Evolutionary conservation across 2,888 invertebrate genomes (phyloP).

Genomic region (Caenorhabditis becei): DNA sequence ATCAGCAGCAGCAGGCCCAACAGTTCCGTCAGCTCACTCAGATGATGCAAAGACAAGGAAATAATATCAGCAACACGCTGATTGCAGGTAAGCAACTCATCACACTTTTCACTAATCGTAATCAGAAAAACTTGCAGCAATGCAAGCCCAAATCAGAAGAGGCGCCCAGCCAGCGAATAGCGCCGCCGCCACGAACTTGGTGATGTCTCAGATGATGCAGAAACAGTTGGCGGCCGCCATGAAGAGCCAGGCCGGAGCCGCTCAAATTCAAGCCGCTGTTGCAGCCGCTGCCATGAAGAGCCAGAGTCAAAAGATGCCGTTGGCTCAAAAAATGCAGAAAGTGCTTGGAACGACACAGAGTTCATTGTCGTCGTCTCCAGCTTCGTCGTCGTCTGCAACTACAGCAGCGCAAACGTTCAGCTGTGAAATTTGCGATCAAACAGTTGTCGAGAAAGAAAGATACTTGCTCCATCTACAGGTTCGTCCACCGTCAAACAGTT

Average conservation of each 20-base stretch:
- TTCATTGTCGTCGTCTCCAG: neutral
- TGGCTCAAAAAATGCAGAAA: conserved; percentile 6
- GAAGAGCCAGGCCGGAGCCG: neutral
- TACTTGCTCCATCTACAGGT: conserved; percentile 75
- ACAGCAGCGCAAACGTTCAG: neutral
- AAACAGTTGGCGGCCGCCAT: conserved; percentile 24
- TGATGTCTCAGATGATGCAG: conserved; percentile 17
- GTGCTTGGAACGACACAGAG: neutral
- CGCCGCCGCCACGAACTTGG: too few species aligned
- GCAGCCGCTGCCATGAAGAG: conserved; percentile 12
- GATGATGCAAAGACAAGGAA: conserved; percentile 49
- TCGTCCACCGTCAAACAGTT: neutral
- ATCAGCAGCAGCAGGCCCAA: conserved; percentile 25
- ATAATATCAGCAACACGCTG: conserved; percentile 45
- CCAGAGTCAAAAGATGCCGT: conserved; percentile 10
- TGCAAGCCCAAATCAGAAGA: conserved; percentile 43
- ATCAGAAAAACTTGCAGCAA: conserved; percentile 26
- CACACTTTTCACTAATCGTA: neutral
- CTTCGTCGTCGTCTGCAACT: neutral
- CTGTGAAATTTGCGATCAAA: conserved; percentile 79
- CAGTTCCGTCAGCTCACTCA: conserved; percentile 27
- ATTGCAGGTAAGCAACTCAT: conserved; percentile 26
- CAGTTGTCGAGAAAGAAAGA: conserved; percentile 66
- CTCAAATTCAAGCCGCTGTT: conserved; percentile 36
- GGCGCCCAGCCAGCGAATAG: conserved; percentile 14